Conservation (phyloP, 2,797 vertebrate genomes). For the Hypotaenidia okinawae region DNA sequence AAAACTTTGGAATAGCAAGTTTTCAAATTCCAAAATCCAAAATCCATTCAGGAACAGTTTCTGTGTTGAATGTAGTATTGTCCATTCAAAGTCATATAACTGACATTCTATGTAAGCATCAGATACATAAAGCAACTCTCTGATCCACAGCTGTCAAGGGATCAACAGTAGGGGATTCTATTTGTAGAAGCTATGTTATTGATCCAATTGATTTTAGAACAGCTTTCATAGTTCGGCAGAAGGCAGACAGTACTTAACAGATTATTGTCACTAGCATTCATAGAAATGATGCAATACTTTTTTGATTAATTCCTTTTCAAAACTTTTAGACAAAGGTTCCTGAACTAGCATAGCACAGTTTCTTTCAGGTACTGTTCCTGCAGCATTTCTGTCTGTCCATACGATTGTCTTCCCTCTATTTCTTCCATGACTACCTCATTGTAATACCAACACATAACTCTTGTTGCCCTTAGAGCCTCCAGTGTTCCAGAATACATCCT, state of each 20-base stretch:
- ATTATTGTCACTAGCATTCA: not conserved
- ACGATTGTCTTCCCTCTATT: not conserved
- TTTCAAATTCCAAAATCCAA: not conserved
- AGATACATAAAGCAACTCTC: not conserved
- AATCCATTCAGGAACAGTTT: not conserved
- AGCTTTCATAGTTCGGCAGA: not conserved
- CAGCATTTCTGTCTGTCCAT: not conserved
- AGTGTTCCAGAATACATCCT: not conserved
- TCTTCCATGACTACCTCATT: not conserved
- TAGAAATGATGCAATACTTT: not conserved
- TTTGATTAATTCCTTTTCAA: not conserved
- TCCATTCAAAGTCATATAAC: not conserved
- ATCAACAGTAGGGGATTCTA: not conserved
- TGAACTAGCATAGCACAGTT: not conserved
- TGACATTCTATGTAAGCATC: not conserved
- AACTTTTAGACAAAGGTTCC: not conserved
- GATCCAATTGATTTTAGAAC: slow-evolving; percentile 49
- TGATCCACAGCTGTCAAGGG: not conserved
- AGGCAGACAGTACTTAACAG: not conserved
- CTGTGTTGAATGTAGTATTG: not conserved
- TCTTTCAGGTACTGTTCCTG: not conserved
- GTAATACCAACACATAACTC: not conserved
- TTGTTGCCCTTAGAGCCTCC: not conserved
- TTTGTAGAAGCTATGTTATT: slow-evolving; percentile 14
- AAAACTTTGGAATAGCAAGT: not conserved